Evolutionary conservation across 2,888 invertebrate species (phyloP).

Genomic region (Macrophya alboannulata): DNA sequence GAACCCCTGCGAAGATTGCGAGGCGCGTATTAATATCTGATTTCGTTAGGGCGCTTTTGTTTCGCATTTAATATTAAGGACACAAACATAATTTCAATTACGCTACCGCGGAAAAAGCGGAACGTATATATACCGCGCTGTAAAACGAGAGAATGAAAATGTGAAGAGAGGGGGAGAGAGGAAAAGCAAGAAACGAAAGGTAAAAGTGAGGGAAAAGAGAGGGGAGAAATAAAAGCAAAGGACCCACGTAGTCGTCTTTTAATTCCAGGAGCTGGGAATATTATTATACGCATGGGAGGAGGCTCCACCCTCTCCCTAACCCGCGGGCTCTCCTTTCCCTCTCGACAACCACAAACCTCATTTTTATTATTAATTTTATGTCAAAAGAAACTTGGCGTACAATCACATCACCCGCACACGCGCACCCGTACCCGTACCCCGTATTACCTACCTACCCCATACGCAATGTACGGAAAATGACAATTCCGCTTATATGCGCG

Average conservation of each 20-base stretch:
- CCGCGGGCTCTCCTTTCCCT: background rate
- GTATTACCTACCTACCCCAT: background rate
- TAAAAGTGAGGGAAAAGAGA: background rate
- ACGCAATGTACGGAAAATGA: slow-evolving; percentile 25
- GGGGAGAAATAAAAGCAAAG: slow-evolving; percentile 9
- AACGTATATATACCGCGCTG: background rate
- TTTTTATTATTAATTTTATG: slow-evolving; percentile 55
- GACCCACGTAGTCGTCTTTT: slow-evolving; percentile 48
- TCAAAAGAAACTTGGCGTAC: slow-evolving; percentile 53
- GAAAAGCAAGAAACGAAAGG: background rate
- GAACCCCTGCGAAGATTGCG: background rate
- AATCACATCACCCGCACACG: slow-evolving; percentile 28
- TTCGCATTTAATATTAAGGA: slow-evolving; percentile 37
- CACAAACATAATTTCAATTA: slow-evolving; percentile 46
- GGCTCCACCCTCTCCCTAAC: background rate
- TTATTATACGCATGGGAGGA: slow-evolving; percentile 50
- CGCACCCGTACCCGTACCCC: background rate
- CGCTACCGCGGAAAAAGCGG: background rate
- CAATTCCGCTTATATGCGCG: background rate
- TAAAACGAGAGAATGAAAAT: background rate
- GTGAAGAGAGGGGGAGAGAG: background rate
- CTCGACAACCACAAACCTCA: slow-evolving; percentile 32
- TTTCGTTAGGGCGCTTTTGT: slow-evolving; percentile 35
- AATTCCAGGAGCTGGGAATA: slow-evolving; percentile 49
- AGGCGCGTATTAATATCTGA: slow-evolving; percentile 30